Evolutionary conservation across 2,797 vertebrate species (phyloP).

Genomic region (Phyllotis vaccarum): DNA sequence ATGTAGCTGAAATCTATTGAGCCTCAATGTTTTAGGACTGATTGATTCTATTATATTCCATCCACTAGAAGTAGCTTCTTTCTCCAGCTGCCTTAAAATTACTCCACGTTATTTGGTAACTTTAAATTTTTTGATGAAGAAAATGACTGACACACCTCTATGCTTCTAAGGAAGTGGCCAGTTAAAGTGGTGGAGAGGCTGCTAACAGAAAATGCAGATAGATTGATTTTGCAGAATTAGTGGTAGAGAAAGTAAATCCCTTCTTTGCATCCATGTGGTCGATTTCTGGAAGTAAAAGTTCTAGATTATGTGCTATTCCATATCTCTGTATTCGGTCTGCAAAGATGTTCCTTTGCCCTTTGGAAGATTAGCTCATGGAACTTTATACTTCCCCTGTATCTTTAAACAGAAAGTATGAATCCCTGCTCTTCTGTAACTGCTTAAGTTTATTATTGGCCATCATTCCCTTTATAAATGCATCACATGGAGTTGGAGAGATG

Average conservation of each 20-base stretch:
- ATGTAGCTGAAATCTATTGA: background rate
- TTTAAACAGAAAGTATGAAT: background rate
- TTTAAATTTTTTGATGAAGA: background rate
- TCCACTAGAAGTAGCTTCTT: background rate
- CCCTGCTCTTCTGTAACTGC: background rate
- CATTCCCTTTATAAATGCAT: background rate
- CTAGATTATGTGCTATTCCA: background rate
- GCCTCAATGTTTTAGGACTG: background rate
- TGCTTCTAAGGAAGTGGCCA: background rate
- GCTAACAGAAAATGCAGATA: too few species aligned
- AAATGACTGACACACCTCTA: background rate
- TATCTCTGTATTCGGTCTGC: background rate
- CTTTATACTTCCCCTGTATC: background rate
- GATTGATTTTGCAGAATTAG: too few species aligned
- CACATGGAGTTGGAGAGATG: background rate
- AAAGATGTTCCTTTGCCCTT: background rate
- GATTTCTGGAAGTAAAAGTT: background rate
- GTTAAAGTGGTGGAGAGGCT: background rate
- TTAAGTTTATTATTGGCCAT: background rate
- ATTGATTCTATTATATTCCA: background rate
- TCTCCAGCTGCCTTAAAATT: background rate
- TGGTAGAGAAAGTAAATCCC: rapidly evolving
- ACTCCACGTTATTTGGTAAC: background rate
- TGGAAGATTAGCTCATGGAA: background rate
- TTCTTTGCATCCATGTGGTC: background rate